phyloP scores from a whole-genome alignment of 1,140 invertebrate species.

The Magallana angulata region DNA sequence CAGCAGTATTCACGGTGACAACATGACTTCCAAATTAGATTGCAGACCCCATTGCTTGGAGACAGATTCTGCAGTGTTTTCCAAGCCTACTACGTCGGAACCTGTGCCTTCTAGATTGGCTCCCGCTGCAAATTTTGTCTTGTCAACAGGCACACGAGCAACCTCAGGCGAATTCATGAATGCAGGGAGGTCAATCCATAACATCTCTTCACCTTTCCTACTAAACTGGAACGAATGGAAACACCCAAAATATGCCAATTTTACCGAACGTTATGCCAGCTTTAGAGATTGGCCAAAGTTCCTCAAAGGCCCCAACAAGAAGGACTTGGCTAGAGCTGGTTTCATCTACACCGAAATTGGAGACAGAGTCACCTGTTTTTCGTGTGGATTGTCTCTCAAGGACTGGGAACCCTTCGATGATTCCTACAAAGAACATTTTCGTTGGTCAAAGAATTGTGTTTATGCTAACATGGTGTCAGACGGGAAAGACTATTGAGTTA shows the following conservation, averaged over 20 bases:
- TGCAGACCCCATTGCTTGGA: too few species aligned
- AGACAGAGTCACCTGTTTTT: constrained; percentile 13
- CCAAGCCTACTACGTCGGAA: too few species aligned
- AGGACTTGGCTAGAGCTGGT: not conserved
- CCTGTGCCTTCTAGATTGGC: too few species aligned
- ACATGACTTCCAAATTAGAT: too few species aligned
- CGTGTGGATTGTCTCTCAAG: not conserved
- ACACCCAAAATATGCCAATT: constrained; percentile 21
- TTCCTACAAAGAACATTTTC: constrained; percentile 26
- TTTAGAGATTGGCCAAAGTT: constrained; percentile 27
- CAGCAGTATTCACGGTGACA: too few species aligned
- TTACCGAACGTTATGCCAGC: constrained; percentile 17
- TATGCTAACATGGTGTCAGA: constrained; percentile 7
- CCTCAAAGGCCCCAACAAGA: not conserved
- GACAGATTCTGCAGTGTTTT: too few species aligned
- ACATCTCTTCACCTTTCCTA: constrained; percentile 2
- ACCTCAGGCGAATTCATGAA: not conserved
- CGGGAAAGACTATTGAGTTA: not conserved
- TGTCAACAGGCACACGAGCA: too few species aligned
- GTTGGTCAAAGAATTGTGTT: constrained; percentile 13
- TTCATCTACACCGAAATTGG: constrained; percentile 17
- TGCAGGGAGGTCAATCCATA: not conserved
- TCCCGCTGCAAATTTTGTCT: too few species aligned
- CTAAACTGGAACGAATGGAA: not conserved
- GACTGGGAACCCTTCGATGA: constrained; percentile 25